These are phyloP conservation scores for Daboia siamensis DNA, from an alignment of 2,113 vertebrate genomes.

Conservation along the genomic window DNA sequence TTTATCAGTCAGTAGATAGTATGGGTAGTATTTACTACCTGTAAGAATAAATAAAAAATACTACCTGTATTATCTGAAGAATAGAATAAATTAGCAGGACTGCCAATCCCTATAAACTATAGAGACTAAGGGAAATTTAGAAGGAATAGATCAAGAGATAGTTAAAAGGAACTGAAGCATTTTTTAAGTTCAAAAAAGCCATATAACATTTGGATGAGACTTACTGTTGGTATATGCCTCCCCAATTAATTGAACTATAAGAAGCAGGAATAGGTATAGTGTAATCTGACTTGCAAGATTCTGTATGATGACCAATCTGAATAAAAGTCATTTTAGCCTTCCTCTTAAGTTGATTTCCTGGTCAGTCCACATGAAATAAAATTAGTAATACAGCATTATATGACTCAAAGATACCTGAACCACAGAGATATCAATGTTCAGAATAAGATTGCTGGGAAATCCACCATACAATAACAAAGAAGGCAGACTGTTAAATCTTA, in stretches of 20 bases:
- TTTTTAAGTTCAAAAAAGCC: not conserved
- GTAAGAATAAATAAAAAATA: not conserved
- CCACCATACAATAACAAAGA: not conserved
- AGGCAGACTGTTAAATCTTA: not conserved
- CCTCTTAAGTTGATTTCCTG: not conserved
- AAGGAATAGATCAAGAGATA: not conserved
- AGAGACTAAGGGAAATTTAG: not conserved
- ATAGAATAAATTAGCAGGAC: not conserved
- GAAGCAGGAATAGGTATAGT: not conserved
- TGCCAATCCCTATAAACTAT: not conserved
- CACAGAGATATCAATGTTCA: not conserved
- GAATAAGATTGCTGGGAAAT: not conserved
- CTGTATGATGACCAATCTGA: not conserved
- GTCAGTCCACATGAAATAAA: not conserved
- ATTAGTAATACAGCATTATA: not conserved
- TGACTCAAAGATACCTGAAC: not conserved
- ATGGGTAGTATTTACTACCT: not conserved
- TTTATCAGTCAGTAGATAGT: not conserved
- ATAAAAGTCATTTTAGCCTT: not conserved
- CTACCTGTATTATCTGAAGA: not conserved
- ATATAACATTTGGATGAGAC: not conserved
- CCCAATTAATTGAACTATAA: not conserved
- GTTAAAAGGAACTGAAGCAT: not conserved
- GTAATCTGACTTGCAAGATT: not conserved
- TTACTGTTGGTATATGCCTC: not conserved